These are phyloP conservation scores for Todiramphus chloris DNA, from an alignment of 2,113 vertebrate genomes.

Conservation along the genomic window DNA sequence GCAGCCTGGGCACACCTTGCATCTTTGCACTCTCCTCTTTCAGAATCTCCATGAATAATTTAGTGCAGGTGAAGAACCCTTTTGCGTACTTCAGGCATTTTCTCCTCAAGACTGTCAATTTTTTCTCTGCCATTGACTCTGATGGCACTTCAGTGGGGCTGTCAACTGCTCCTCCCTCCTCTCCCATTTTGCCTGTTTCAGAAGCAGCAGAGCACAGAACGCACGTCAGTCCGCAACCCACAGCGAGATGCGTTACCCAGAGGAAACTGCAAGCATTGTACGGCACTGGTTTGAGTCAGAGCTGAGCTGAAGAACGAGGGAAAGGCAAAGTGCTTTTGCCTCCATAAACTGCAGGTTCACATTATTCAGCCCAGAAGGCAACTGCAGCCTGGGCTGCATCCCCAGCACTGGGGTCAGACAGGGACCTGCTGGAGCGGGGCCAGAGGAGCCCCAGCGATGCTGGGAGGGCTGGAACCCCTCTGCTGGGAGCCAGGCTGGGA, in stretches of 20 bases:
- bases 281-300: not conserved
- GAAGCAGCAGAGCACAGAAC: not conserved
- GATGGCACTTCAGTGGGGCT: not conserved
- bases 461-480: too few species aligned
- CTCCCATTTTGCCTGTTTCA: not conserved
- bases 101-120: not conserved
- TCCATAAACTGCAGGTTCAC: fast-evolving
- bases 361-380: not conserved
- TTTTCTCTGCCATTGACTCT: not conserved
- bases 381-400: not conserved
- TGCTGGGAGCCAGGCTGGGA: too few species aligned
- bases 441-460: too few species aligned
- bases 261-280: not conserved
- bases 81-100: not conserved
- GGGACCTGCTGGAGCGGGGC: too few species aligned
- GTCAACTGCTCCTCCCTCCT: not conserved
- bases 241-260: not conserved
- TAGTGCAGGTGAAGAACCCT: conserved; percentile 28
- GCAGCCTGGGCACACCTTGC: not conserved
- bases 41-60: conserved; percentile 65
- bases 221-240: not conserved
- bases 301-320: not conserved
- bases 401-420: not conserved
- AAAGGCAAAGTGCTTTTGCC: not conserved
- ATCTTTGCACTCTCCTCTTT: not conserved